Base-by-base conservation (phyloP, 92 coral and sea anemone genomes). In the Porites cylindrica region DNA sequence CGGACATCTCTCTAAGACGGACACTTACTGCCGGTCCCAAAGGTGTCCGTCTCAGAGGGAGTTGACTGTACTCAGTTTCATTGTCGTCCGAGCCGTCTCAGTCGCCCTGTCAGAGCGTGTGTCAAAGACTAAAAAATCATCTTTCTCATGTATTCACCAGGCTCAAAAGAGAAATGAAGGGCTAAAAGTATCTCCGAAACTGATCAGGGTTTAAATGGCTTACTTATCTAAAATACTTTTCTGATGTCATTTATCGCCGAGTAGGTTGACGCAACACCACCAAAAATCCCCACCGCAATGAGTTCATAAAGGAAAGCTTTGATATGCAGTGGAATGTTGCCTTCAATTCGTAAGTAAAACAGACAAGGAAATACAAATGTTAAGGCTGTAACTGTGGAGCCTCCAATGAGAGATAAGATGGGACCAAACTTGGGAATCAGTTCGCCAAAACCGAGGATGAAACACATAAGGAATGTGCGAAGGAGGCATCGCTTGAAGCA, bases 381-480 rank as follows among this genome's bases (percentile, higher is more conserved):
- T 29, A 96, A 88, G 8, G 92, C 86, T 10, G 94, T 92, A 6
- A 94, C 93, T 17, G 99, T 91, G 24, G 99, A 96, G 7, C 98
- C 98, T 17, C 99, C 99, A 72, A 94, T 92, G 1, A 96, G 94
- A 21, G 98, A 91, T 68, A 96, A 94, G 76, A 96, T 95, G 74
- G 96, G 99, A 43, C 99, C 98, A 82, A 96, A 96, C 77, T 96
- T 93, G 12, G 99, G 99, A 14, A 96, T 90, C 59, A 91, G 85
- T 72, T 95, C 96, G 1, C 96, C 98, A 20, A 96, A 78, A 78
- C 95, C 99, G 11, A 95, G 94, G 61, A 96, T 93, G 19, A 94
- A 70, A 58, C 92, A 65, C 96, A 96, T 91, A 12, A 96, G 94
- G 6, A 29, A 68, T 18, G 98, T 80, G 10, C 99, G 99, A 70